Evolutionary conservation across 2,888 invertebrate species (phyloP).

Genomic region (Agonum fuliginosum): DNA sequence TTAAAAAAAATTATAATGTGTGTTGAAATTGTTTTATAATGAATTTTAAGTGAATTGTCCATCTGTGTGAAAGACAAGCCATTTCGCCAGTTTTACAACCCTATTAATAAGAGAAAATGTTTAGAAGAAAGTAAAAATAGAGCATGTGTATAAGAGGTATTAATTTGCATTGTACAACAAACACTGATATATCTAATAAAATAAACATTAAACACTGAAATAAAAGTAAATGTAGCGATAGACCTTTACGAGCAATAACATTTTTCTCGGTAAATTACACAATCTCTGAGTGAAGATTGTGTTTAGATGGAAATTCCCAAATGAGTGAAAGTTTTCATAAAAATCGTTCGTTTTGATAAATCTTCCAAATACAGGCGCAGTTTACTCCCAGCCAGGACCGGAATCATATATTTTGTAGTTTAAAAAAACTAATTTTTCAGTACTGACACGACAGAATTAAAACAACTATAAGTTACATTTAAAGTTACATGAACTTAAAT

Average conservation of each 20-base stretch:
- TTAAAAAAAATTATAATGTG: too few species aligned
- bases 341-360: conserved; percentile 10
- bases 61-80: too few species aligned
- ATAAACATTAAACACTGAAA: neutral
- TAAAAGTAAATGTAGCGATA: conserved; percentile 8
- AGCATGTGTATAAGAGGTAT: neutral
- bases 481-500: too few species aligned
- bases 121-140: conserved; percentile 15
- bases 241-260: conserved; percentile 7
- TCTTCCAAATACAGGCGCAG: neutral
- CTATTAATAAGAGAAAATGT: neutral
- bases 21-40: too few species aligned
- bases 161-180: conserved; percentile 4
- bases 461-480: too few species aligned
- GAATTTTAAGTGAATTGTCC: too few species aligned
- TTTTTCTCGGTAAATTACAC: conserved; percentile 30
- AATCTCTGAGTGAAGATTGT: neutral
- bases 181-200: neutral
- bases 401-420: too few species aligned
- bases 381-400: too few species aligned
- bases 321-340: conserved; percentile 38
- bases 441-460: too few species aligned
- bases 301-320: conserved; percentile 6
- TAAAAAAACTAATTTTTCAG: too few species aligned
- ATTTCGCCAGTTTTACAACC: neutral